These are phyloP conservation scores for Porites lobata DNA, from an alignment of 92 coral and sea anemone species.

Conservation along the genomic window DNA sequence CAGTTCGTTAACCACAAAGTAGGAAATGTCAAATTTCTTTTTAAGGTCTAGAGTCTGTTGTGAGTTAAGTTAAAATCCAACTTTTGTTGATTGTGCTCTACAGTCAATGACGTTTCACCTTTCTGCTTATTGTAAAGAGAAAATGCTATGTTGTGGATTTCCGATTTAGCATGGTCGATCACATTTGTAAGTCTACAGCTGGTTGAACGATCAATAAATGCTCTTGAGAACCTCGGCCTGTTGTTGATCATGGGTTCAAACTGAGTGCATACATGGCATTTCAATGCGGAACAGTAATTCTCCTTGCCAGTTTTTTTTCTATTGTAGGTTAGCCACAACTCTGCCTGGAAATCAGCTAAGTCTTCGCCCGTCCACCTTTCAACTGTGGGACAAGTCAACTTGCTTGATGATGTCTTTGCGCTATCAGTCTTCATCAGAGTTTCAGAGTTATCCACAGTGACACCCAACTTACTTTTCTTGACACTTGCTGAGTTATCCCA, in stretches of 20 bases:
- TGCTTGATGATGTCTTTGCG: conserved; percentile 19
- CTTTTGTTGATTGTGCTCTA: neutral
- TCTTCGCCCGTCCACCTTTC: neutral
- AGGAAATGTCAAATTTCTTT: conserved; percentile 2
- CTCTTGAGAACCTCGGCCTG: neutral
- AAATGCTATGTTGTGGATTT: neutral
- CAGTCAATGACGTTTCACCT: neutral
- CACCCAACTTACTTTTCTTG: neutral
- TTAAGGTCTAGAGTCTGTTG: neutral
- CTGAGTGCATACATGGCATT: neutral
- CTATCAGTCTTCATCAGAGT: conserved; percentile 5
- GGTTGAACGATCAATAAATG: neutral
- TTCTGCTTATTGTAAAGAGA: neutral
- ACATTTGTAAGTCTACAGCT: neutral
- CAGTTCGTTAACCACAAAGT: conserved; percentile 11
- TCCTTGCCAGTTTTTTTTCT: neutral
- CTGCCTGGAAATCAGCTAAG: neutral
- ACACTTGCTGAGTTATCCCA: neutral
- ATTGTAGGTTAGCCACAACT: neutral
- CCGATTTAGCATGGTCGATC: neutral
- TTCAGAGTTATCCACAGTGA: neutral
- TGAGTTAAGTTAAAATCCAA: neutral
- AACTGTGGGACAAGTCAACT: conserved; percentile 13
- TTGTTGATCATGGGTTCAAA: neutral
- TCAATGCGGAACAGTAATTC: neutral